A percentile compares a stretch with the other conserved stretches of the same genome.
These are phyloP conservation scores for Laterallus jamaicensis DNA, from an alignment of 2,113 vertebrate species.

Conservation along the genomic window DNA sequence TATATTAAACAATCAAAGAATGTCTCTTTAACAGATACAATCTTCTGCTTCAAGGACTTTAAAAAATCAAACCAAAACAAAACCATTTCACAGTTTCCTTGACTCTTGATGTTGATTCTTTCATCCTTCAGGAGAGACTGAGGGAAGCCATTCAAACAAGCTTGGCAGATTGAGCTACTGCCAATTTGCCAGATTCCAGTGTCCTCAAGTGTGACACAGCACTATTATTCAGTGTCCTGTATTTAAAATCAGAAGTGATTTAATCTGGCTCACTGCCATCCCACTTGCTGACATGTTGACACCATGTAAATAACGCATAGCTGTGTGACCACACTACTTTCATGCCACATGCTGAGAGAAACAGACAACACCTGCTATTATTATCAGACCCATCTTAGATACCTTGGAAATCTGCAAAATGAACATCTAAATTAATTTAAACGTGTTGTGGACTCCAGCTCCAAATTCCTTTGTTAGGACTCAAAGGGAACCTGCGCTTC, in stretches of 20 bases:
- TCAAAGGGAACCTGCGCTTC: neutral
- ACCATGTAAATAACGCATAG: slow-evolving; percentile 44
- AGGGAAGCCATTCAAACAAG: neutral
- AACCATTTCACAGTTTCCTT: neutral
- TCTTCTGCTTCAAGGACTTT: neutral
- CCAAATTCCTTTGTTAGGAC: neutral
- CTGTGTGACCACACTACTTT: slow-evolving; percentile 4
- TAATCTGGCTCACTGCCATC: slow-evolving; percentile 25
- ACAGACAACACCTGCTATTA: slow-evolving; percentile 17
- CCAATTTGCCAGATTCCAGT: slow-evolving; percentile 23
- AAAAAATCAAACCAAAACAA: too few relatives aligned
- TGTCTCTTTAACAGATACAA: neutral
- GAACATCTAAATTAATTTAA: neutral
- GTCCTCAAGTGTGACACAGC: slow-evolving; percentile 25
- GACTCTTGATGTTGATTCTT: neutral
- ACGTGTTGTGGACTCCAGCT: neutral
- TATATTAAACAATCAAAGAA: neutral
- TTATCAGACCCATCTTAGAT: neutral
- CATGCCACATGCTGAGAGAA: neutral
- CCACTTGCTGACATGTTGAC: slow-evolving; percentile 29
- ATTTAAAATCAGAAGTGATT: slow-evolving; percentile 34
- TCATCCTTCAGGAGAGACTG: neutral
- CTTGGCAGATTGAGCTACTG: neutral
- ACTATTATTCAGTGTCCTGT: slow-evolving; percentile 8
- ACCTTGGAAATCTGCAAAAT: slow-evolving; percentile 13